Evolutionary conservation across 2,888 invertebrate species (phyloP).

Genomic region (Seladonia tumulorum): DNA sequence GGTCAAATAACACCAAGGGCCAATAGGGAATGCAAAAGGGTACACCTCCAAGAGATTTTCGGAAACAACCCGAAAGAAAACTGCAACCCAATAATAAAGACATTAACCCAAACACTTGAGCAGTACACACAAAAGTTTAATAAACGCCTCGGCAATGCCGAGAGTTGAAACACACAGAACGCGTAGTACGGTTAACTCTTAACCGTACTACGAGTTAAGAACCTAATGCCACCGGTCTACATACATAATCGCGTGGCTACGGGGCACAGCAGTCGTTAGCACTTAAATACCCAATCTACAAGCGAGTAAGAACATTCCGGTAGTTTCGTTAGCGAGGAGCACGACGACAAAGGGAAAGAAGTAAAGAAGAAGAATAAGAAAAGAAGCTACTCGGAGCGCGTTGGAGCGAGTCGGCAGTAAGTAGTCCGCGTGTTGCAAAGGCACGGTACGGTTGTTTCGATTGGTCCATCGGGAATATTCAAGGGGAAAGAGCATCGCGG

Average conservation of each 20-base stretch:
- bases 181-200: background rate
- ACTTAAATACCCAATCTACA: conserved; percentile 17
- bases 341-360: background rate
- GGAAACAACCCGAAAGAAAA: background rate
- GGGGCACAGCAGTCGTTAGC: background rate
- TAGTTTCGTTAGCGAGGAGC: background rate
- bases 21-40: too few species aligned
- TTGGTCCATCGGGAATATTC: conserved; percentile 18
- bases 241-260: background rate
- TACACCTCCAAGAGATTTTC: background rate
- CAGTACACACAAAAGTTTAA: background rate
- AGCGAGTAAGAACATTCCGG: background rate
- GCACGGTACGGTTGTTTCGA: background rate
- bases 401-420: background rate
- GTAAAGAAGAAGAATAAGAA: background rate
- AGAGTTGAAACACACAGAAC: background rate
- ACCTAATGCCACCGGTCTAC: background rate
- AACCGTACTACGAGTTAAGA: background rate
- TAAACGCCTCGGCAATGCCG: background rate
- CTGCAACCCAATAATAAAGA: background rate
- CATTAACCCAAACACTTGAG: background rate
- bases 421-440: background rate
- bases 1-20: too few species aligned
- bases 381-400: background rate
- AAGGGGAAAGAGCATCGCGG: background rate